These are phyloP conservation scores for Henricia sp. DNA, from an alignment of 53 echinoderm and acorn worm genomes.

Conservation along the genomic window DNA sequence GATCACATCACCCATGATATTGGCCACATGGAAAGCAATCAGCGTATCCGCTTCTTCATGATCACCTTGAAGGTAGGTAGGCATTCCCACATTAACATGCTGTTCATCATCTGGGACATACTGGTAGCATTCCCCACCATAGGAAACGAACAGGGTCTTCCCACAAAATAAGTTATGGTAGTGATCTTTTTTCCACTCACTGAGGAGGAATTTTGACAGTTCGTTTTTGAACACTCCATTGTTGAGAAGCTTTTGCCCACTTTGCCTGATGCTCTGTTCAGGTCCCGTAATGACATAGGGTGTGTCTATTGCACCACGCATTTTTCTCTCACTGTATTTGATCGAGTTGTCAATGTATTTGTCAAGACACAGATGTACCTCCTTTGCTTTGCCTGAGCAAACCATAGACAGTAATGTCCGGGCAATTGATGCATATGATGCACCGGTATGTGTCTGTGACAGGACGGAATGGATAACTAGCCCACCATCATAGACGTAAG, in stretches of 20 bases:
- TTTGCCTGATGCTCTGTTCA: constrained; percentile 65
- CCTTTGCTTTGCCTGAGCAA: constrained; percentile 49
- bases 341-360: constrained; percentile 68
- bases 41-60: constrained; percentile 79
- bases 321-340: constrained; percentile 70
- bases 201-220: constrained; percentile 67
- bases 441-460: constrained; percentile 56
- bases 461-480: constrained; percentile 70
- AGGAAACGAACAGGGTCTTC: constrained; percentile 72
- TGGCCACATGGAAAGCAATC: constrained; percentile 62
- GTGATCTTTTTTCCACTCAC: constrained; percentile 71
- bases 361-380: constrained; percentile 71
- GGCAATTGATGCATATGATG: constrained; percentile 60
- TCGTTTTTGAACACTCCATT: constrained; percentile 77
- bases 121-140: constrained; percentile 70
- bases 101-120: constrained; percentile 47
- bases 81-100: constrained; percentile 27
- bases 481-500: constrained; percentile 66
- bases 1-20: constrained; percentile 15
- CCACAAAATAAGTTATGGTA: constrained; percentile 37
- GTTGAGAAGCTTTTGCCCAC: constrained; percentile 65
- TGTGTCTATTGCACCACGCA: constrained; percentile 63
- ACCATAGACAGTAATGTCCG: constrained; percentile 43
- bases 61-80: constrained; percentile 62
- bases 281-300: constrained; percentile 61